Percentiles rank a stretch among this genome's conserved stretches.
Conservation (phyloP, 2,888 invertebrate species). For the Patella pellucida region DNA sequence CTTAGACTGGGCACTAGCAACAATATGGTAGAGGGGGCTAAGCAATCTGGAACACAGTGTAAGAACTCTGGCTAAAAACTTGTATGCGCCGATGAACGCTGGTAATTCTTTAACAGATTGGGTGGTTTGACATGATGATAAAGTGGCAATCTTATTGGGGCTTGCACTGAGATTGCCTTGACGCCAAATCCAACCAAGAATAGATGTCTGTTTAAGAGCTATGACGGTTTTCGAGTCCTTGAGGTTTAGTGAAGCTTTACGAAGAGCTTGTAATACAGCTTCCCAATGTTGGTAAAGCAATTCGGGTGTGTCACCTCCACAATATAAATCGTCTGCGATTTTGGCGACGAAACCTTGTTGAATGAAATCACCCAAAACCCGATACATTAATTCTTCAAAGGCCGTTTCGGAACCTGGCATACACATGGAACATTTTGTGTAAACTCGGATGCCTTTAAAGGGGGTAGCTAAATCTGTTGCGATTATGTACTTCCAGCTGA, state of each 20-base stretch:
- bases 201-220: too few species aligned
- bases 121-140: neutral
- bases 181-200: neutral
- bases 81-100: neutral
- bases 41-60: neutral
- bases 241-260: neutral
- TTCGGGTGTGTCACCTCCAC: slow-evolving; percentile 21
- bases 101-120: neutral
- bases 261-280: slow-evolving; percentile 23
- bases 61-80: neutral
- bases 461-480: too few species aligned
- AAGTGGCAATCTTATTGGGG: neutral
- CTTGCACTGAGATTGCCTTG: neutral
- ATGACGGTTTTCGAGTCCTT: too few species aligned
- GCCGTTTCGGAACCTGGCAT: slow-evolving; percentile 50
- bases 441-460: slow-evolving; percentile 40
- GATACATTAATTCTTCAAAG: slow-evolving; percentile 35
- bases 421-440: slow-evolving; percentile 28
- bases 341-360: slow-evolving; percentile 30
- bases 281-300: slow-evolving; percentile 21
- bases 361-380: slow-evolving; percentile 26
- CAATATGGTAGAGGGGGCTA: too few species aligned
- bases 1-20: too few species aligned
- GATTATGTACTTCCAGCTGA: too few species aligned
- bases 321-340: slow-evolving; percentile 37